Evolutionary conservation across 2,113 vertebrate genomes (phyloP), one percentile per base, ranked within the genome.

Genomic region (Bolborhynchus lineola): DNA sequence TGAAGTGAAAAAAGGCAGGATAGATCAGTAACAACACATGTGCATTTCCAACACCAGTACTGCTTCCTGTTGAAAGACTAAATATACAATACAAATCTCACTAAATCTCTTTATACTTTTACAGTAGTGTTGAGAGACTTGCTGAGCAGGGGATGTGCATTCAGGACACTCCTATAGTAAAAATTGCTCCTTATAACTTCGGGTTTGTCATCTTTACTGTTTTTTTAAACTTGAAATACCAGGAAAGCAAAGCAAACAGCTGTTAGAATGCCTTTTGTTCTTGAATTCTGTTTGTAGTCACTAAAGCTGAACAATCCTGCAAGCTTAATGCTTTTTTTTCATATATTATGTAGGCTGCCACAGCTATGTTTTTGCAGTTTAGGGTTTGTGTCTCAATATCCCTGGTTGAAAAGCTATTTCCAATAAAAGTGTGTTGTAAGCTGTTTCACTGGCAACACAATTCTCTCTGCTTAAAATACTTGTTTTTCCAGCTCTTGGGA

Each of bases 251-350:
- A 91, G 75, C 50, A 95, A 93, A 86, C 79, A 93, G 33, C 79
- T 81, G 76, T 88, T 95, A 71, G 52, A 90, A 70, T 71, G 57
- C 15, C 80, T 86, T 96, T 95, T 94, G 95, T 96, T 95, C 88
- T 86, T 52, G 60, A 78, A 44, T 92, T 96, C 93, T 93, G 35
- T 97, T 92, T 96, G 82, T 94, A 95, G 90, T 96, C 42, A 31
- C 63, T 84, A 47, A 77, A 92, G 93, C n/a, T 92, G 55, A 94
- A 84, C 68, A 95, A 90, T 93, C 52, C 49, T 92, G 79, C 15
- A 78, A 80, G 55, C 39, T 65, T 75, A 65, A 78, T 83, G 57
- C 65, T 70, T 86, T 92, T 92, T 87, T 87, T 69, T 68, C 62
- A 23, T 89, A 5, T 47, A 41, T 81, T 90, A 15, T 72, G 60